Conservation (phyloP, 2,797 vertebrate genomes). For the Chaetodon trifasciatus region DNA sequence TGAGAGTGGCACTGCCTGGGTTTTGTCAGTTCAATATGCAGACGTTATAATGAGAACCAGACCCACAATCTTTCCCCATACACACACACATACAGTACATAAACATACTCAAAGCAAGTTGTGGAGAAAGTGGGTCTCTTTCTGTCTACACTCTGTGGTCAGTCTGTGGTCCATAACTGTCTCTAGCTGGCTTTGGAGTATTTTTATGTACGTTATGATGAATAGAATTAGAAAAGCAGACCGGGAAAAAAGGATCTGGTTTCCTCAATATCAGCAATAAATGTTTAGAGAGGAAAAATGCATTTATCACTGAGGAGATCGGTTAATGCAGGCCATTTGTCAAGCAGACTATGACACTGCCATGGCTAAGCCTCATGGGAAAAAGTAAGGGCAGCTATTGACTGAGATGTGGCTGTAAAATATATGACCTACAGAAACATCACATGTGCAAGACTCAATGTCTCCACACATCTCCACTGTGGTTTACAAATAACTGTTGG, state of each 20-base stretch:
- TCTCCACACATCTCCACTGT: neutral
- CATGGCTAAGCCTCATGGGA: constrained; percentile 1
- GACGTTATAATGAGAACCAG: constrained; percentile 60
- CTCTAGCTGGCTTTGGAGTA: constrained; percentile 18
- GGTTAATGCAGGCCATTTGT: constrained; percentile 1
- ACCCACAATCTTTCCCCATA: neutral
- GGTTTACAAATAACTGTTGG: neutral
- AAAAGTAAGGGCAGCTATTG: neutral
- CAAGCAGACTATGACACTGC: constrained; percentile 1
- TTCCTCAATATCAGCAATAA: constrained; percentile 10
- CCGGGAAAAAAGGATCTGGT: neutral
- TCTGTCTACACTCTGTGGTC: constrained; percentile 28
- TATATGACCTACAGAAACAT: neutral
- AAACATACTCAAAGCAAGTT: constrained; percentile 30
- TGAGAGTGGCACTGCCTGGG: constrained; percentile 42
- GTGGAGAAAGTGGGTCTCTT: constrained; percentile 20
- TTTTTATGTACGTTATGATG: constrained; percentile 19
- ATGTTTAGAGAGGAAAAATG: neutral
- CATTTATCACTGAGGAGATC: constrained; percentile 10
- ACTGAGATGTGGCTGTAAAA: neutral
- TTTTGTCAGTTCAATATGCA: constrained; percentile 50
- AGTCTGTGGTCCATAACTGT: constrained; percentile 21
- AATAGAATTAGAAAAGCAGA: constrained; percentile 22
- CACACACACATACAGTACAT: constrained; percentile 1
- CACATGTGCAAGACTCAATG: neutral